Evolutionary conservation across 2,113 vertebrate genomes (phyloP).

Genomic region (Nansenia antarctica): DNA sequence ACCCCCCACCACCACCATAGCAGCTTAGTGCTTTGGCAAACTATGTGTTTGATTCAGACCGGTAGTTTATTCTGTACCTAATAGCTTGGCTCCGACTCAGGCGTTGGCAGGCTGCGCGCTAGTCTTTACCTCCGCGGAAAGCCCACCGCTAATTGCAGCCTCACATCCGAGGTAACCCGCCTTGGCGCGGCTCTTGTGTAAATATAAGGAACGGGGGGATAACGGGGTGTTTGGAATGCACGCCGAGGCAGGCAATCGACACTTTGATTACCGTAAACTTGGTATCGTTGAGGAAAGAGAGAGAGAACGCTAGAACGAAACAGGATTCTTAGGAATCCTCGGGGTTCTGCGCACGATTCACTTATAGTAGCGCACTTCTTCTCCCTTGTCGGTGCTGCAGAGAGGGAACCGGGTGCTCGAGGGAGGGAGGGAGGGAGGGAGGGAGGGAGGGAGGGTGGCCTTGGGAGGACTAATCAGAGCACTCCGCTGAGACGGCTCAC

Average conservation of each 20-base stretch:
- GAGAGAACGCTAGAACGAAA: no score
- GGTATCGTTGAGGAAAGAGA: slow-evolving; percentile 75
- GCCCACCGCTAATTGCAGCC: slow-evolving; percentile 69
- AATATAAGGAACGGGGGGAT: slow-evolving; percentile 65
- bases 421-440: no score
- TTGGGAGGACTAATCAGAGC: neutral
- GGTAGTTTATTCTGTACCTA: slow-evolving; percentile 64
- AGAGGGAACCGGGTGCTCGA: slow-evolving; percentile 39
- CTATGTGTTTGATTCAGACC: slow-evolving; percentile 63
- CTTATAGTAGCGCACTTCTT: neutral
- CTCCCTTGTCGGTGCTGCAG: no score
- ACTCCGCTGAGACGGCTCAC: neutral
- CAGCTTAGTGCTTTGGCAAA: slow-evolving; percentile 43
- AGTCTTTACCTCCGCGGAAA: slow-evolving; percentile 65
- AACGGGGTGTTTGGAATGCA: slow-evolving; percentile 60
- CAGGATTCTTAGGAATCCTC: no score
- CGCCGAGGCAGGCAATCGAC: no score
- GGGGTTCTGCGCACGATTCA: neutral
- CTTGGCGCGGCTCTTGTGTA: slow-evolving; percentile 69
- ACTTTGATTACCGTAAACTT: slow-evolving; percentile 75
- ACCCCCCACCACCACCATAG: no score
- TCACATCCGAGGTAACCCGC: slow-evolving; percentile 67
- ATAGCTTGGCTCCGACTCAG: slow-evolving; percentile 67
- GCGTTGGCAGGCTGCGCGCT: slow-evolving; percentile 61
- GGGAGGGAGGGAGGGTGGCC: no score